These are phyloP conservation scores for Bombyx mori DNA, from an alignment of 1,140 invertebrate genomes.

Conservation along the genomic window DNA sequence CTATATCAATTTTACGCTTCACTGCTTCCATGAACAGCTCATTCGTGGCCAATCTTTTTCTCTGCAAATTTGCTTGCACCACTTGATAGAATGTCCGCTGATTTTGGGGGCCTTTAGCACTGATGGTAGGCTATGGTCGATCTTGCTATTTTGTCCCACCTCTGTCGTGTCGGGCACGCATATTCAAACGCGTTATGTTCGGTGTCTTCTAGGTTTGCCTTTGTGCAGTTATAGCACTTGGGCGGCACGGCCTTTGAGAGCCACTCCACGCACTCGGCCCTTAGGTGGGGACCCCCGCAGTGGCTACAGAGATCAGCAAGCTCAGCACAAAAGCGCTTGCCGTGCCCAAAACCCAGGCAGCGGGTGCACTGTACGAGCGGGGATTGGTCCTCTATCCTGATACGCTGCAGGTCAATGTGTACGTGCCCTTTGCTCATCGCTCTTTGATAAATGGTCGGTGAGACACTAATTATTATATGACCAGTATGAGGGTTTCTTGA, in stretches of 20 bases:
- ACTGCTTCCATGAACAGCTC: no score
- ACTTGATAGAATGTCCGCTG: neutral
- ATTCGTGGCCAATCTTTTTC: no score
- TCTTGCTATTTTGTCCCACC: no score
- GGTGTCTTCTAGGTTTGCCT: neutral
- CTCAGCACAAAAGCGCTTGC: constrained; percentile 7
- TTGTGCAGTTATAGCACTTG: constrained; percentile 3
- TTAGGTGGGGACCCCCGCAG: constrained; percentile 10
- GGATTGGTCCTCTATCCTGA: no score
- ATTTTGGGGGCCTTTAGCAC: neutral
- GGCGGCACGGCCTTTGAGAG: neutral
- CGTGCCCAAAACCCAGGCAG: constrained; percentile 16
- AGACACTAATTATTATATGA: neutral
- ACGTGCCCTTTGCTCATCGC: no score
- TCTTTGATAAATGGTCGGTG: no score
- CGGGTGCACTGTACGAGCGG: no score
- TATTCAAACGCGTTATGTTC: no score
- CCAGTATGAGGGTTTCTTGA: neutral
- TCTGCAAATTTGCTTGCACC: constrained; percentile 3
- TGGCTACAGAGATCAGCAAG: constrained; percentile 8
- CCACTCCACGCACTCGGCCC: constrained; percentile 4
- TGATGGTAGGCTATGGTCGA: neutral
- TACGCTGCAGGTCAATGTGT: no score
- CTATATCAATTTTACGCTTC: no score
- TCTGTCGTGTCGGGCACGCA: no score